phyloP scores from a whole-genome alignment of 2,797 vertebrate genomes.

The Esox masquinongy region DNA sequence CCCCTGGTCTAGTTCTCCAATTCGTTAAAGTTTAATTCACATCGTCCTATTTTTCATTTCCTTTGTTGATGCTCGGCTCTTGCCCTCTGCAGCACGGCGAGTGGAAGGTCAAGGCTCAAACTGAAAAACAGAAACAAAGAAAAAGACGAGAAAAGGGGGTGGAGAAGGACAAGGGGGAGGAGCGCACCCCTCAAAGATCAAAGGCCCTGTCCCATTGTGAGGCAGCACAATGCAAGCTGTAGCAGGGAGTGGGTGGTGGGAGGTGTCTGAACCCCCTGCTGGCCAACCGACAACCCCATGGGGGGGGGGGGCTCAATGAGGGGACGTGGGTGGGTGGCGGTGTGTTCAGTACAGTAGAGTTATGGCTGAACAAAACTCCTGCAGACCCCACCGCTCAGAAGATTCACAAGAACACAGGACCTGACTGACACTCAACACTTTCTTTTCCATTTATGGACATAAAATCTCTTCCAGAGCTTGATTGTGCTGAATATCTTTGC shows the following conservation, averaged over 20 bases:
- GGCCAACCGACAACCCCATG: slow-evolving; percentile 66
- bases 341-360: slow-evolving; percentile 48
- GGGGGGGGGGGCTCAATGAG: slow-evolving; percentile 41
- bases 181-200: slow-evolving; percentile 70
- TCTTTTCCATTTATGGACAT: slow-evolving; percentile 8
- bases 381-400: not conserved
- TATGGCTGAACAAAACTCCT: not conserved
- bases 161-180: slow-evolving; percentile 33
- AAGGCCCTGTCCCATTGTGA: slow-evolving; percentile 71
- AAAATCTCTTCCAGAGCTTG: slow-evolving; percentile 1
- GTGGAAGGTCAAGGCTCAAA: slow-evolving; percentile 57
- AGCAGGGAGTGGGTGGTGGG: slow-evolving; percentile 55
- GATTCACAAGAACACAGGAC: slow-evolving; percentile 6
- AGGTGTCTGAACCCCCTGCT: slow-evolving; percentile 35
- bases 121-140: slow-evolving; percentile 27
- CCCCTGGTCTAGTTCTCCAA: slow-evolving; percentile 23
- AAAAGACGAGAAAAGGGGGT: slow-evolving; percentile 2
- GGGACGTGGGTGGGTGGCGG: slow-evolving; percentile 14
- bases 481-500: slow-evolving; percentile 7
- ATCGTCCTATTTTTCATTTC: slow-evolving; percentile 67
- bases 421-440: slow-evolving; percentile 13
- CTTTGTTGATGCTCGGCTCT: slow-evolving; percentile 42
- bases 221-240: slow-evolving; percentile 66
- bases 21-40: slow-evolving; percentile 63
- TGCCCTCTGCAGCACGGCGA: slow-evolving; percentile 42